These are phyloP conservation scores for Xanthia togata DNA, from an alignment of 2,888 invertebrate genomes.

Conservation along the genomic window DNA sequence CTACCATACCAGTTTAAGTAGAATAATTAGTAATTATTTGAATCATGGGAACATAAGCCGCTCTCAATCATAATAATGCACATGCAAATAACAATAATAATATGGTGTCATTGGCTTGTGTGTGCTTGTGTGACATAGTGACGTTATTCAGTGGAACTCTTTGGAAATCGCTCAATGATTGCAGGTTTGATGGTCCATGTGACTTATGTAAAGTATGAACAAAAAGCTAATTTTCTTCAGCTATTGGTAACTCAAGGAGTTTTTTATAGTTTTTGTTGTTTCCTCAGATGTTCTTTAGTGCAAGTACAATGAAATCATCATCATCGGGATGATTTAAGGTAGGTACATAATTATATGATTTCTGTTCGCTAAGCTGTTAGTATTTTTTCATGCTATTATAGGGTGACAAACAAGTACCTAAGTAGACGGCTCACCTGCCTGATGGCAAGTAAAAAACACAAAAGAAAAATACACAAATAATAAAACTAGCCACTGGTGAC, in stretches of 20 bases:
- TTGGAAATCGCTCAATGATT: constrained; percentile 21
- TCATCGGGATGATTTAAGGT: background rate
- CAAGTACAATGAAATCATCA: background rate
- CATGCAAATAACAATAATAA: constrained; percentile 20
- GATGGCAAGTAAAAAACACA: too few relatives aligned
- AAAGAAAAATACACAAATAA: too few relatives aligned
- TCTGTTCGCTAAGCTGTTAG: too few relatives aligned
- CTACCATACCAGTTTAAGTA: background rate
- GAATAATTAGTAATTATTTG: constrained; percentile 17
- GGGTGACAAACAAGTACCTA: background rate
- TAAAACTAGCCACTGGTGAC: too few relatives aligned
- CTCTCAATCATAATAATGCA: constrained; percentile 15
- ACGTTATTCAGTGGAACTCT: constrained; percentile 39
- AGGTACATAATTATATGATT: background rate
- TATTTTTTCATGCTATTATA: background rate
- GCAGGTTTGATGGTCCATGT: background rate
- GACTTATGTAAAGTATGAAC: background rate
- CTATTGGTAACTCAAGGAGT: background rate
- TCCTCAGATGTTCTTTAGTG: background rate
- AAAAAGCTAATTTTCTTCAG: constrained; percentile 2
- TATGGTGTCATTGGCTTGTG: background rate
- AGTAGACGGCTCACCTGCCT: background rate
- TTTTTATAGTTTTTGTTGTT: background rate
- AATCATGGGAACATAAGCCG: constrained; percentile 31
- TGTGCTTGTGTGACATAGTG: constrained; percentile 19